Evolutionary conservation across 92 coral and sea anemone species (phyloP).

Genomic region (Palythoa caribaeorum): DNA sequence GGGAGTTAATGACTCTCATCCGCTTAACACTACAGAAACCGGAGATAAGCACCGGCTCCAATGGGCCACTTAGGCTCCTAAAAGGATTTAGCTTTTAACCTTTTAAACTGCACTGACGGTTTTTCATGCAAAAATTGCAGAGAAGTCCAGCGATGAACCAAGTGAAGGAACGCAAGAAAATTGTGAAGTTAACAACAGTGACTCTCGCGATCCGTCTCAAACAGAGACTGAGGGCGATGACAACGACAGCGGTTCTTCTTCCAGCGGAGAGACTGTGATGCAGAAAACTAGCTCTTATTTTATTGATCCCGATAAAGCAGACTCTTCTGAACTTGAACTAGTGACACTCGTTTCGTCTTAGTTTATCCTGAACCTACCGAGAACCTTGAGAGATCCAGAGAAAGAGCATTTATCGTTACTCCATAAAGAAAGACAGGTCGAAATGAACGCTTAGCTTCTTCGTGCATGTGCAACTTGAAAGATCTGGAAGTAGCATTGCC

Average conservation of each 20-base stretch:
- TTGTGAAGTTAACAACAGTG: neutral
- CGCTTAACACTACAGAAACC: too few species aligned
- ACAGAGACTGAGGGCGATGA: neutral
- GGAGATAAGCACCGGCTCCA: too few species aligned
- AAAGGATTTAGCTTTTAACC: too few species aligned
- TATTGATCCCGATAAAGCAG: slow-evolving; percentile 45
- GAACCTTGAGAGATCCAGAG: too few species aligned
- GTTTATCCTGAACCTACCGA: neutral
- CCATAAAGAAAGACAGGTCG: too few species aligned
- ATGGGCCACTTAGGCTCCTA: too few species aligned
- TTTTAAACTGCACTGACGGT: neutral
- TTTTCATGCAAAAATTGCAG: neutral
- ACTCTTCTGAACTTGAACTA: slow-evolving; percentile 44
- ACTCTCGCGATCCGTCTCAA: neutral
- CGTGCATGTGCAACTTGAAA: neutral
- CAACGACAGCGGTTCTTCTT: neutral
- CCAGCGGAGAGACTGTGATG: neutral
- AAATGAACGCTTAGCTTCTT: too few species aligned
- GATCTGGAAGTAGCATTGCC: neutral
- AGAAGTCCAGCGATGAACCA: neutral
- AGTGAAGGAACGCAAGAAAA: neutral
- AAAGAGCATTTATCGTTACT: too few species aligned
- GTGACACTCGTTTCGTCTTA: slow-evolving; percentile 41
- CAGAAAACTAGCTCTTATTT: slow-evolving; percentile 35
- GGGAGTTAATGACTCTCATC: too few species aligned